Conservation (phyloP, 2,888 invertebrate genomes). For the Aproaerema taeniolella region DNA sequence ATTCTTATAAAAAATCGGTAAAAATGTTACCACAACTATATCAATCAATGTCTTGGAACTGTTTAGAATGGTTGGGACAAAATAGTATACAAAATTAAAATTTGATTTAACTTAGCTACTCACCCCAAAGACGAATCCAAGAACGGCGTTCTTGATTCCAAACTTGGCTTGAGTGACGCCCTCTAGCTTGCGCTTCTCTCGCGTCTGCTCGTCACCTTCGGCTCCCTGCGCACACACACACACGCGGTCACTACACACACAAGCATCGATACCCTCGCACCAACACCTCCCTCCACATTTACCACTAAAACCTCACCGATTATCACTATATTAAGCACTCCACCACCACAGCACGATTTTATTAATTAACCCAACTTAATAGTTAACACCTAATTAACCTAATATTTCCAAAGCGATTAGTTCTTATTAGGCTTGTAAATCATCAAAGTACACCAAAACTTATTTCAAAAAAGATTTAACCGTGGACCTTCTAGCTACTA, state of each 20-base stretch:
- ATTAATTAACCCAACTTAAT: no score
- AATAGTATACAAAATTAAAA: no score
- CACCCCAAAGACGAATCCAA: constrained; percentile 91
- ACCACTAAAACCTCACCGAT: constrained; percentile 21
- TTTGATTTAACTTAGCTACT: no score
- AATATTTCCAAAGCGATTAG: no score
- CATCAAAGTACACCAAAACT: no score
- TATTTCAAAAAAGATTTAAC: no score
- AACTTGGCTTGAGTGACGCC: constrained; percentile 79
- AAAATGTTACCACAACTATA: no score
- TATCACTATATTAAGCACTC: constrained; percentile 18
- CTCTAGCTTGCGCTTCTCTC: constrained; percentile 87
- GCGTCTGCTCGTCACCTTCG: constrained; percentile 66
- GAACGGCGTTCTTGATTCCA: constrained; percentile 87
- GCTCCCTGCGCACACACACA: constrained; percentile 51
- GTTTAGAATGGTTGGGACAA: neutral
- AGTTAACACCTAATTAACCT: no score
- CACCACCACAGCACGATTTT: constrained; percentile 17
- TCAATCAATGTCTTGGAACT: no score
- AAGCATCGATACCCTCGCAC: constrained; percentile 22
- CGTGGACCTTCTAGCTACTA: no score
- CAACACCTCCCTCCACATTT: constrained; percentile 21
- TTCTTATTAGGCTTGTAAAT: no score
- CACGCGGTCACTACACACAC: constrained; percentile 26
- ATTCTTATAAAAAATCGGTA: no score